Conservation (phyloP, 1,140 invertebrate genomes). For the Eurosta solidaginis region DNA sequence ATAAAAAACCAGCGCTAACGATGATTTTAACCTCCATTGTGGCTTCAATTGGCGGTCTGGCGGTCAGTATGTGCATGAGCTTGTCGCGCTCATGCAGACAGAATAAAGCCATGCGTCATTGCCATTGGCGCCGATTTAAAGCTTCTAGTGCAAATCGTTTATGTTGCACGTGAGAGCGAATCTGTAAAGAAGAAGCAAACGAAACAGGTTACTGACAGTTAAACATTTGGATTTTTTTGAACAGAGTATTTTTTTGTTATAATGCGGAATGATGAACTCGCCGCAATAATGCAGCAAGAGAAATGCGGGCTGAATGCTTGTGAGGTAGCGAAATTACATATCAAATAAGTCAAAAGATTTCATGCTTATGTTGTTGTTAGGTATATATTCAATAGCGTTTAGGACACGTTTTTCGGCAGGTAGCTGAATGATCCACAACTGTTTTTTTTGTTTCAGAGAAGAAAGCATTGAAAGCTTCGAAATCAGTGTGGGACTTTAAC, state of each 20-base stretch:
- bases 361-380: too few species aligned
- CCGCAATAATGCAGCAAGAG: neutral
- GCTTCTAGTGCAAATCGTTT: neutral
- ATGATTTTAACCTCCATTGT: neutral
- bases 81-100: neutral
- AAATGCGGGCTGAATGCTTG: too few species aligned
- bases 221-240: neutral
- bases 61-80: neutral
- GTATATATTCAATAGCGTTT: too few species aligned
- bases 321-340: too few species aligned
- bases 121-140: conserved; percentile 10
- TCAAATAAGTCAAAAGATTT: too few species aligned
- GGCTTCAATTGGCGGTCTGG: neutral
- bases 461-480: too few species aligned
- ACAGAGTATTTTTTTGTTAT: neutral
- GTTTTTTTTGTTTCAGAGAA: too few species aligned
- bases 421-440: too few species aligned
- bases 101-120: neutral
- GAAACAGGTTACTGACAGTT: neutral
- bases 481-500: too few species aligned
- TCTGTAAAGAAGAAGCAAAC: neutral
- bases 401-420: too few species aligned
- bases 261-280: neutral
- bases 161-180: neutral
- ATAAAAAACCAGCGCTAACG: neutral